Evolutionary conservation across 2,797 vertebrate species (phyloP).

Genomic region (Amniataba percoides): DNA sequence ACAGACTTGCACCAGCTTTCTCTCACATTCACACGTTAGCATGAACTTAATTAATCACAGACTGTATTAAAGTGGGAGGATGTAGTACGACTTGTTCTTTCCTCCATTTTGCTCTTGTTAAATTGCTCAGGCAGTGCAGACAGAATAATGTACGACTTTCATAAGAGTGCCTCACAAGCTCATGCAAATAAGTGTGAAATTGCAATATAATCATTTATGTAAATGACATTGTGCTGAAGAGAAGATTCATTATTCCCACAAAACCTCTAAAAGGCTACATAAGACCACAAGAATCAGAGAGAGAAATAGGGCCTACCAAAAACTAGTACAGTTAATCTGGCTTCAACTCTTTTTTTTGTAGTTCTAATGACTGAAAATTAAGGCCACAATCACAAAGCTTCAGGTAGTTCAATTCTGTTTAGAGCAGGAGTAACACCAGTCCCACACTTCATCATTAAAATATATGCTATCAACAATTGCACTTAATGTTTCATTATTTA

Average conservation of each 20-base stretch:
- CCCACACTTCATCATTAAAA: no score
- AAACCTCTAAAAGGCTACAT: conserved; percentile 47
- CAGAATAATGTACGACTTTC: conserved; percentile 77
- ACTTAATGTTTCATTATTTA: no score
- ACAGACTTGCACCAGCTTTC: neutral
- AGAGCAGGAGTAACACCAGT: no score
- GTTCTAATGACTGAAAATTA: no score
- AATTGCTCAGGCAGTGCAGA: conserved; percentile 61
- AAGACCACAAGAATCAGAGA: conserved; percentile 2
- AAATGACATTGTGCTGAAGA: conserved; percentile 67
- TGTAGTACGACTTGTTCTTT: neutral
- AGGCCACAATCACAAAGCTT: no score
- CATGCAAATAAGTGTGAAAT: conserved; percentile 79
- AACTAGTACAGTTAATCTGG: neutral
- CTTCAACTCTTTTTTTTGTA: no score
- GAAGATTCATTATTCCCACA: conserved; percentile 69
- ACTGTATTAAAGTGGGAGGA: conserved; percentile 18
- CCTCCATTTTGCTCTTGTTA: conserved; percentile 24
- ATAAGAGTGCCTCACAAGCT: conserved; percentile 69
- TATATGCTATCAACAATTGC: no score
- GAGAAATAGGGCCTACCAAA: neutral
- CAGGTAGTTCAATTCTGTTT: no score
- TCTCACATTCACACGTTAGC: conserved; percentile 2
- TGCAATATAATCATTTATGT: conserved; percentile 81
- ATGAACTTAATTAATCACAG: conserved; percentile 13